Percentiles rank a stretch among this genome's conserved stretches.
phyloP scores from a whole-genome alignment of 2,113 vertebrate genomes.

The Triplophysa dalaica region DNA sequence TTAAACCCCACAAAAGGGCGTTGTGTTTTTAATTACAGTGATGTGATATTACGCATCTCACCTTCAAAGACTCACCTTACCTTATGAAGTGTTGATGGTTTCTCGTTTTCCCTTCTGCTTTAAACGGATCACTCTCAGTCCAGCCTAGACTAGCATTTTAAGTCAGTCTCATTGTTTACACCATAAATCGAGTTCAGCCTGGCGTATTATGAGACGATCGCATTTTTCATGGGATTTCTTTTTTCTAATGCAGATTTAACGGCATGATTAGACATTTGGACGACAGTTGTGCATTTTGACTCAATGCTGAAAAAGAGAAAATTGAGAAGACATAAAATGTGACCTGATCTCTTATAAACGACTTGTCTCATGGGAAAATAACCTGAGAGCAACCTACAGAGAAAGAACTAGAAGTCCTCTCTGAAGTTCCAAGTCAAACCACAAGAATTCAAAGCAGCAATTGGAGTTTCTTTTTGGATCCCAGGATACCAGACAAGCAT shows the following conservation, averaged over 20 bases:
- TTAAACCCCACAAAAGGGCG: background rate
- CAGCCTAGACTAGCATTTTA: conserved; percentile 9
- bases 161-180: background rate
- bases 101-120: background rate
- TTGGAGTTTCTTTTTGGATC: conserved; percentile 46
- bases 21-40: conserved; percentile 25
- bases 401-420: conserved; percentile 46
- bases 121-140: conserved; percentile 4
- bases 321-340: conserved; percentile 21
- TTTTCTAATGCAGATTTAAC: conserved; percentile 18
- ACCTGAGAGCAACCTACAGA: conserved; percentile 41
- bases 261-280: conserved; percentile 21
- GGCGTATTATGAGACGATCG: no score
- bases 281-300: conserved; percentile 3
- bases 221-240: conserved; percentile 34
- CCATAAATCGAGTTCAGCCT: background rate
- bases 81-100: background rate
- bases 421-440: conserved; percentile 51
- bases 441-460: conserved; percentile 52
- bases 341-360: conserved; percentile 23
- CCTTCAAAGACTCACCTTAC: conserved; percentile 6
- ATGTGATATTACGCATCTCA: background rate
- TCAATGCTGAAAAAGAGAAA: background rate
- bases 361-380: conserved; percentile 44
- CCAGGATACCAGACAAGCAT: conserved; percentile 36